These are phyloP conservation scores for Spialia ferax DNA, from an alignment of 2,888 invertebrate species.

Conservation along the genomic window DNA sequence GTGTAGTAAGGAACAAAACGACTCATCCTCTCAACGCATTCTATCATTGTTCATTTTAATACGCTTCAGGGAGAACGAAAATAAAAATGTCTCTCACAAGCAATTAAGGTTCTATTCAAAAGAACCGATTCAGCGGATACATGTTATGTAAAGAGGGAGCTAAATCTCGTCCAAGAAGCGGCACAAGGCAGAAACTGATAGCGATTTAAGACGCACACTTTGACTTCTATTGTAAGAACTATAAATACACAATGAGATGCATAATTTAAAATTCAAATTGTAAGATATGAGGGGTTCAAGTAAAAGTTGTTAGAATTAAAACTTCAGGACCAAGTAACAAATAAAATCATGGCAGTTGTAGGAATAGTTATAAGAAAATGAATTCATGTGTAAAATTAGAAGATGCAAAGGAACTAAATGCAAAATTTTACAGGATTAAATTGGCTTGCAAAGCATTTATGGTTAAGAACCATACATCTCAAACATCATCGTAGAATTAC, in stretches of 20 bases:
- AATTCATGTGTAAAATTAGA: too few relatives aligned
- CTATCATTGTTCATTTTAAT: conserved; percentile 12
- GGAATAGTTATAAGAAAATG: too few relatives aligned
- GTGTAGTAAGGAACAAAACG: neutral
- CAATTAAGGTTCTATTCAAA: conserved; percentile 40
- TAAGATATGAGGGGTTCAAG: too few relatives aligned
- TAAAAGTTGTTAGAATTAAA: too few relatives aligned
- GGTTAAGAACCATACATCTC: too few relatives aligned
- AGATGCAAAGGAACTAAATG: too few relatives aligned
- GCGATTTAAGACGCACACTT: neutral
- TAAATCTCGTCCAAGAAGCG: conserved; percentile 35
- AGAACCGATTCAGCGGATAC: conserved; percentile 45
- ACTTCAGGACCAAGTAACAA: too few relatives aligned
- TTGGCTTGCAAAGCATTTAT: too few relatives aligned
- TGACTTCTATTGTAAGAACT: neutral
- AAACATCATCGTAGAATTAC: too few relatives aligned
- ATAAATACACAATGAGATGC: neutral
- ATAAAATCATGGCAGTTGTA: too few relatives aligned
- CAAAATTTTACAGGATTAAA: too few relatives aligned
- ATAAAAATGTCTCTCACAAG: conserved; percentile 22
- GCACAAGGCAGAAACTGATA: conserved; percentile 10
- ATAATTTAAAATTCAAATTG: too few relatives aligned
- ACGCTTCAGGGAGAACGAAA: conserved; percentile 16
- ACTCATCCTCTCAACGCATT: neutral
- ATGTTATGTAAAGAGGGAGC: conserved; percentile 42